phyloP scores from a whole-genome alignment of 2,113 vertebrate genomes.

The Calidris pygmaea region DNA sequence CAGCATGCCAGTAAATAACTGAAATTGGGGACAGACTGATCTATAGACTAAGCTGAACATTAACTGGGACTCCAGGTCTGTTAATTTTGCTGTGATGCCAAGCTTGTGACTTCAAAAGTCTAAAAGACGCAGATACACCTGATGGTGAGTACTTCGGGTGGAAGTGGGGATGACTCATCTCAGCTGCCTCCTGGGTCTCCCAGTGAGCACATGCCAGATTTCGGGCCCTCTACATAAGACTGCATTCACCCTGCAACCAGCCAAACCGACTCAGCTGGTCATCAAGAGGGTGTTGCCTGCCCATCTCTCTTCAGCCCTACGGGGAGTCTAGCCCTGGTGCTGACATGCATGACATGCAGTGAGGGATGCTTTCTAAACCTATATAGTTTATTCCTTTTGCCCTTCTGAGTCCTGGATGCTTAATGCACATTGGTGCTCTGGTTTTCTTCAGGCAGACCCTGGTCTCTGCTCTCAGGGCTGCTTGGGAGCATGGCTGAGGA shows the following conservation, averaged over 20 bases:
- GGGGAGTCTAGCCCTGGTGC: not conserved
- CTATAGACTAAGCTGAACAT: not conserved
- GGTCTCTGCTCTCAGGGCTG: not conserved
- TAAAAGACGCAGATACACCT: not conserved
- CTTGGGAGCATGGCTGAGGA: not conserved
- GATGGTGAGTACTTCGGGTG: not conserved
- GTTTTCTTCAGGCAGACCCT: not conserved
- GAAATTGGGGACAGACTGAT: not conserved
- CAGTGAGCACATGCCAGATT: not conserved
- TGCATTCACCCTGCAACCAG: not conserved
- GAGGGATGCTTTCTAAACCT: not conserved
- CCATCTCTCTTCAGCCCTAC: not conserved
- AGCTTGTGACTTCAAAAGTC: not conserved
- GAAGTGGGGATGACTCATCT: not conserved
- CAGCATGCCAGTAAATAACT: not conserved
- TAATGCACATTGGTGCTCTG: not conserved
- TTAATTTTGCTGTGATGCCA: not conserved
- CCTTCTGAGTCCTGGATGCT: not conserved
- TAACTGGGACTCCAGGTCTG: not conserved
- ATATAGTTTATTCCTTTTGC: not conserved
- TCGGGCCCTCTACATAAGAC: not conserved
- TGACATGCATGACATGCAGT: no score
- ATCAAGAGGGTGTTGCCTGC: not conserved
- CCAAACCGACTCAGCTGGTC: not conserved
- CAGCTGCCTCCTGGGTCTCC: not conserved